Conservation (phyloP, 2,888 invertebrate species). For the Iphiclides podalirius region DNA sequence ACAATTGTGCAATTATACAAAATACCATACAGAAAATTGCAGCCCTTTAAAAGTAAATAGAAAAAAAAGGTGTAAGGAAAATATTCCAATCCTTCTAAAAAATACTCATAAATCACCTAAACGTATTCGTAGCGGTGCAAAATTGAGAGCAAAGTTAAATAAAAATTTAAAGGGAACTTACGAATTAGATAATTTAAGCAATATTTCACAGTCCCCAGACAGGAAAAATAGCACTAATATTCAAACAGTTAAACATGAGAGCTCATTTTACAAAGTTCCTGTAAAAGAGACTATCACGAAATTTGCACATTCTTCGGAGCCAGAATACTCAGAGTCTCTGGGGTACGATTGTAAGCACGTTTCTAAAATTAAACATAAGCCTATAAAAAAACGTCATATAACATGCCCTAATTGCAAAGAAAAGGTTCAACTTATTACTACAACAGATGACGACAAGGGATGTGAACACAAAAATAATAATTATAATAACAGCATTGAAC, state of each 20-base stretch:
- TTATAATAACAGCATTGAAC: slow-evolving; percentile 37
- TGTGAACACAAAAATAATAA: slow-evolving; percentile 37
- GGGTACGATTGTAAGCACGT: slow-evolving; percentile 20
- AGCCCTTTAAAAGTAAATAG: slow-evolving; percentile 48
- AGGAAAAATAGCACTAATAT: slow-evolving; percentile 2
- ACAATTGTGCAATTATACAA: slow-evolving; percentile 59
- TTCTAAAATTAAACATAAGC: slow-evolving; percentile 31
- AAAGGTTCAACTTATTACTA: slow-evolving; percentile 46
- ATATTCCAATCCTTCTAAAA: slow-evolving; percentile 41
- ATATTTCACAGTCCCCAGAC: slow-evolving; percentile 17
- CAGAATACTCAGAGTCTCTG: too few species aligned
- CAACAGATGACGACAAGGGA: slow-evolving; percentile 50
- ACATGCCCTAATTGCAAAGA: slow-evolving; percentile 63
- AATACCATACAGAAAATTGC: slow-evolving; percentile 54
- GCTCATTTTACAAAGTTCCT: not conserved
- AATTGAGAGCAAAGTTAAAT: slow-evolving; percentile 31
- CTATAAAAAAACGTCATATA: slow-evolving; percentile 42
- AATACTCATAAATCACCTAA: slow-evolving; percentile 40
- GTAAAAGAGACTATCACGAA: not conserved
- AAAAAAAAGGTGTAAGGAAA: slow-evolving; percentile 47
- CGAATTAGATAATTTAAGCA: slow-evolving; percentile 30
- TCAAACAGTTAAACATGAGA: slow-evolving; percentile 7
- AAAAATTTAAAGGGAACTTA: slow-evolving; percentile 29
- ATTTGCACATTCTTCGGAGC: not conserved
- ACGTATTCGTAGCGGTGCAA: slow-evolving; percentile 16